A percentile compares a stretch with the other conserved stretches of the same genome.
Conservation (phyloP, 2,888 invertebrate genomes). For the Stenodera caucasica region DNA sequence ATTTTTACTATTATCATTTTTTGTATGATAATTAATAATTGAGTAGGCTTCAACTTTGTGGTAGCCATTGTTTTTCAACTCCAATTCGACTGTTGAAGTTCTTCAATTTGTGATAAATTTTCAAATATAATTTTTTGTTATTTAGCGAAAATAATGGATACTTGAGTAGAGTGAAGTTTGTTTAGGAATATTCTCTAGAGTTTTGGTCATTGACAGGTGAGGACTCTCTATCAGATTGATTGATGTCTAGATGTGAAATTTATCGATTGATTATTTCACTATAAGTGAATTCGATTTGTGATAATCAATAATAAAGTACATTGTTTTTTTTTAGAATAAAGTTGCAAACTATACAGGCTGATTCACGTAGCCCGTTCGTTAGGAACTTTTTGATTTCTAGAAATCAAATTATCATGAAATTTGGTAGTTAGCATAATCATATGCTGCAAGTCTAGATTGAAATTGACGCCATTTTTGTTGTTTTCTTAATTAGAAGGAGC, state of each 20-base stretch:
- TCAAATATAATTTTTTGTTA: too few relatives aligned
- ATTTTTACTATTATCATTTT: neutral
- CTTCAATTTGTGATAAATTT: neutral
- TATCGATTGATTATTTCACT: conserved; percentile 44
- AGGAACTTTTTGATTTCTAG: too few relatives aligned
- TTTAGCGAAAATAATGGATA: neutral
- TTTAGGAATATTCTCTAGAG: neutral
- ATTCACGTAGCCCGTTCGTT: too few relatives aligned
- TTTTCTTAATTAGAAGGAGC: too few relatives aligned
- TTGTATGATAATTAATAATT: neutral
- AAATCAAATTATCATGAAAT: too few relatives aligned
- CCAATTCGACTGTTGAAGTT: too few relatives aligned
- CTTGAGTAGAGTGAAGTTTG: neutral
- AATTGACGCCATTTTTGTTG: too few relatives aligned
- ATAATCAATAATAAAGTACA: conserved; percentile 36
- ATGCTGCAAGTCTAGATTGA: too few relatives aligned
- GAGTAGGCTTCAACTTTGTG: neutral
- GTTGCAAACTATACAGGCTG: too few relatives aligned
- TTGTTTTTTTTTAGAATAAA: too few relatives aligned
- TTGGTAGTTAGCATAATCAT: too few relatives aligned
- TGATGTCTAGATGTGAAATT: conserved; percentile 45
- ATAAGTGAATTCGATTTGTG: conserved; percentile 26
- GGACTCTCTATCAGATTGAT: conserved; percentile 46
- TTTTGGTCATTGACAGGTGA: conserved; percentile 44
- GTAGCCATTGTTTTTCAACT: too few relatives aligned